These are phyloP conservation scores for Vultur gryphus DNA, from an alignment of 2,797 vertebrate species.

Conservation along the genomic window DNA sequence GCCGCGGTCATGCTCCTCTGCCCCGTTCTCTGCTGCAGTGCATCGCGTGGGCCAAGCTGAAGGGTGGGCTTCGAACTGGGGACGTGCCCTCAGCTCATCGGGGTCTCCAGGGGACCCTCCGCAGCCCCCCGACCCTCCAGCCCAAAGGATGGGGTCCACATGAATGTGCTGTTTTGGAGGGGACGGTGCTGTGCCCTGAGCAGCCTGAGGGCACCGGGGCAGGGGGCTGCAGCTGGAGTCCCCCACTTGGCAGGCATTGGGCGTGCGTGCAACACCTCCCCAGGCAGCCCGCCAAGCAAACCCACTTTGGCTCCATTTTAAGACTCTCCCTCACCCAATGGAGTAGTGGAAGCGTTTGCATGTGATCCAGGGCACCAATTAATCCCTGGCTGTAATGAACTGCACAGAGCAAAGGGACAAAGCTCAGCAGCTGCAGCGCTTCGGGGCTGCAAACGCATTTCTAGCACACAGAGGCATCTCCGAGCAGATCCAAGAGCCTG, in stretches of 20 bases:
- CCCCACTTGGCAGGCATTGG: accelerated
- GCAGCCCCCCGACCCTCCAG: background rate
- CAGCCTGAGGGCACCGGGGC: accelerated
- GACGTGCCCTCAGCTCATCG: accelerated
- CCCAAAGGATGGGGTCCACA: accelerated
- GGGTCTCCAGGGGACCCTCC: background rate
- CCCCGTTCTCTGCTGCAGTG: background rate
- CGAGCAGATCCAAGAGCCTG: background rate
- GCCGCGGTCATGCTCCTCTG: accelerated
- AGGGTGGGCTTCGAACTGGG: background rate
- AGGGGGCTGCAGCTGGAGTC: background rate
- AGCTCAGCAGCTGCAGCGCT: background rate
- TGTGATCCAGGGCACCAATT: background rate
- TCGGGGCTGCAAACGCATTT: background rate
- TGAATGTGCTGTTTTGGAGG: accelerated
- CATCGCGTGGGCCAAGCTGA: accelerated
- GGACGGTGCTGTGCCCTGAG: background rate
- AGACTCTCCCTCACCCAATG: background rate
- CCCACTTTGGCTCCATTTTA: background rate
- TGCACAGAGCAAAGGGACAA: background rate
- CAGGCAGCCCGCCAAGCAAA: background rate
- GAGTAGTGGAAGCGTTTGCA: background rate
- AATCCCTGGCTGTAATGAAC: accelerated
- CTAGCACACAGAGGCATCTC: accelerated
- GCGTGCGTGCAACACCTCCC: background rate